Base-by-base conservation (phyloP, 2,113 vertebrate genomes). In the Xenopus borealis region DNA sequence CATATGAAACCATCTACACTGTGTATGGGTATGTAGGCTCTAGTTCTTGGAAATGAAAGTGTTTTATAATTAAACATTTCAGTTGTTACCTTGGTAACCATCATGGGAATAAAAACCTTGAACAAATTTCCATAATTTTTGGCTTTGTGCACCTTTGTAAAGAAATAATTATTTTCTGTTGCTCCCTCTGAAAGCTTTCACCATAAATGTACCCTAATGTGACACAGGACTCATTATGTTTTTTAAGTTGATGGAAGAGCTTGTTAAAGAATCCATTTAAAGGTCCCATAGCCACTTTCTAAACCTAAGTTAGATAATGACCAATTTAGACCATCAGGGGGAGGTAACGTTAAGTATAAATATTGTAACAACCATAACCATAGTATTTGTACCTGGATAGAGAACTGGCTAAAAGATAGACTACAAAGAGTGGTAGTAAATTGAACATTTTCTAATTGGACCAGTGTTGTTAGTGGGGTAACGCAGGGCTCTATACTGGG, bases 31-130 rank as follows among this genome's bases (percentile, higher is more conserved):
- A 52, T 68, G 58, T 46, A 61, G 55, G 66, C 63, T 77, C 50
- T 20, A 30, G 16, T 55, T 70, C 67, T 62, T 70, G 74, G 74
- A 70, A 70, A 77, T 70, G 13, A 53, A 77, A 77, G 74, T 77
- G 74, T 69, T 77, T 76, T 53, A 77, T 70, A 77, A 77, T 77
- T 77, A 77, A 77, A 77, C 74, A 77, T 77, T 77, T 63, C 66
- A 19, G 18, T 33, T 69, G 74, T 77, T 77, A 77, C 74, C 74
- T 20, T 77, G 74, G 74, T 64, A 77, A 77, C 74, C 33, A 63
- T 75, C 57, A 75, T 69, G 63, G 59, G 50, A 69, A 52, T 40
- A 70, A 76, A 67, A 77, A 64, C 47, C 30, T 55, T 46, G 30
- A 55, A 64, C 18, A 64, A 40, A 77, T 77, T 77, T 64, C 63